Base-by-base conservation (phyloP, 2,888 invertebrate species). In the Timema podura region DNA sequence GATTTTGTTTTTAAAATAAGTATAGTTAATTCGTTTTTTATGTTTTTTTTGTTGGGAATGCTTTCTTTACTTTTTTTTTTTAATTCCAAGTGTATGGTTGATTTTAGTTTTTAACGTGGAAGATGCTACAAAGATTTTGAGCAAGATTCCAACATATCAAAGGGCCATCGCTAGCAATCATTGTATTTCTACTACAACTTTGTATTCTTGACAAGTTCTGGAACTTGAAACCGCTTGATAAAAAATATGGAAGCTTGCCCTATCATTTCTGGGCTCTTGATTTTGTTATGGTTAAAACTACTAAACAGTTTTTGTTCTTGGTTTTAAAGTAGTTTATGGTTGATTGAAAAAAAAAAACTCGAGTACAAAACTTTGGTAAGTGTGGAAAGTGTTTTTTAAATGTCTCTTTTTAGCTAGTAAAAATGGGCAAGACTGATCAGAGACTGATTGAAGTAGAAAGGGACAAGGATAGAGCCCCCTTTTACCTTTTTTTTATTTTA, bases 1-100 rank as follows among this genome's bases (percentile, higher is more conserved):
- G 61, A 61, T 44, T 61, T 61, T 61, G 30, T 44, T 61, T 61
- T 30, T 44, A 61, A 61, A 87, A 87, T 88, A 87, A 88, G 88
- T 87, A 87, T 88, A 88, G 88, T 88, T 88, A 88, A 30, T 61
- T 61, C 45, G 61, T 88, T 87, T 87, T 88, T 88, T 87, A 85
- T 85, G 85, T 87, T 87, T 86, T 86, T 88, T 88, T 88, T 88
- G 88, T 88, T 88, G 87, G 87, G 88, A 85, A 87, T 74, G 87
- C 87, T 88, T 88, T 86, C 82, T 82, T 83, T 87, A 30, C 30
- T 30, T 2, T 30, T 30, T 30, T 30, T 30, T 30, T 30, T 30
- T 2, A 30, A 30, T 30, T 30, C 30, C 30, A 30, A 30, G 30
- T 30, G 30, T 30, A 30, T 30, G 30, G 30, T 30, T 30, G 30